phyloP scores from a whole-genome alignment of 2,888 invertebrate genomes.

The Drosophila prolongata region DNA sequence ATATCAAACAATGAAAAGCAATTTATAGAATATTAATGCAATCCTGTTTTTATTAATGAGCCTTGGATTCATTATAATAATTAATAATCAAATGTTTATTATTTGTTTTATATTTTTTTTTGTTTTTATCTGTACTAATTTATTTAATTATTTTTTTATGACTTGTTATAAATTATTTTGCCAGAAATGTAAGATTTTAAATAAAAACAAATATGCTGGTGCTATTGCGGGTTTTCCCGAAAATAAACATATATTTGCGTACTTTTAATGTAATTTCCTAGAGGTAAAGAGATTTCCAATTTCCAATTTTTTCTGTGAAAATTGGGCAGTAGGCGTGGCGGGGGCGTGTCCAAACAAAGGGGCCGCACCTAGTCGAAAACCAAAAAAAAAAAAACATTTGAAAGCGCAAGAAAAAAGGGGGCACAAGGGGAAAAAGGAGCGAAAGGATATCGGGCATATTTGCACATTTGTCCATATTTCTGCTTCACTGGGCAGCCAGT shows the following conservation, averaged over 20 bases:
- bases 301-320: background rate
- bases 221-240: too few species aligned
- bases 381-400: background rate
- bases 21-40: too few species aligned
- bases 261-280: background rate
- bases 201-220: too few species aligned
- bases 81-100: too few species aligned
- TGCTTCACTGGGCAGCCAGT: constrained; percentile 59
- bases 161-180: too few species aligned
- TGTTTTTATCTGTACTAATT: too few species aligned
- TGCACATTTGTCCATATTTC: constrained; percentile 76
- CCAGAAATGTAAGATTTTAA: too few species aligned
- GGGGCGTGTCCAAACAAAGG: constrained; percentile 28
- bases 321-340: constrained; percentile 42
- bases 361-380: constrained; percentile 31
- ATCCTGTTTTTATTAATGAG: too few species aligned
- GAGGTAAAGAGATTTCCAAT: background rate
- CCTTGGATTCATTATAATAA: too few species aligned
- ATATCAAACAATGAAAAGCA: too few species aligned
- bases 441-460: constrained; percentile 56
- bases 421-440: background rate
- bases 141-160: too few species aligned
- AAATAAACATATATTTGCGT: background rate
- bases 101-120: too few species aligned
- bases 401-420: background rate